These are phyloP conservation scores for Tridacna gigas DNA, from an alignment of 2,888 invertebrate genomes.

Conservation along the genomic window DNA sequence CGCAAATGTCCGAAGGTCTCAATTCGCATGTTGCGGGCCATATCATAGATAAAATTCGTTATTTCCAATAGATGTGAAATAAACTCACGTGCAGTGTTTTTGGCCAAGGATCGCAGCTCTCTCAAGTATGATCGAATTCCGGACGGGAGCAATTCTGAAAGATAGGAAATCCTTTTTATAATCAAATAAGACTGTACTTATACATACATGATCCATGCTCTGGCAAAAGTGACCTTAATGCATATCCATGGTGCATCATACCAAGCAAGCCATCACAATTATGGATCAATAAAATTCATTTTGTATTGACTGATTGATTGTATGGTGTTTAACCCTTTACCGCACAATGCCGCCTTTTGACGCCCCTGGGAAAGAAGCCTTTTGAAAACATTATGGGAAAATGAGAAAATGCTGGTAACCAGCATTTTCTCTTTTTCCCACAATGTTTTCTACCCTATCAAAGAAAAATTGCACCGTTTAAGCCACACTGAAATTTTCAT, in stretches of 20 bases:
- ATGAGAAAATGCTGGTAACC: background rate
- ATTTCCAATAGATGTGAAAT: background rate
- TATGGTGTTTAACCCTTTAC: background rate
- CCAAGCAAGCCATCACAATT: too few relatives aligned
- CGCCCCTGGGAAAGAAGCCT: background rate
- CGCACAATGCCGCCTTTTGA: background rate
- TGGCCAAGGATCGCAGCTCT: background rate
- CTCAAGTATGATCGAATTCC: constrained; percentile 13
- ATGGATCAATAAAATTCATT: too few relatives aligned
- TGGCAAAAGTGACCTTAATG: too few relatives aligned
- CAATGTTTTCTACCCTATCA: background rate
- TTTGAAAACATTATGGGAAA: background rate
- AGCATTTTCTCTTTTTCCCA: background rate
- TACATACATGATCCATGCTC: too few relatives aligned
- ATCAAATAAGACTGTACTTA: too few relatives aligned
- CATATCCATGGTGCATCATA: too few relatives aligned
- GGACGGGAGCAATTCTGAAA: background rate
- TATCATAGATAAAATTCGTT: too few relatives aligned
- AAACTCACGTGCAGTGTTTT: background rate
- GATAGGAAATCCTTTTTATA: too few relatives aligned
- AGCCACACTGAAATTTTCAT: background rate
- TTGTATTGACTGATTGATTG: too few relatives aligned
- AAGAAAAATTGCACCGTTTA: background rate
- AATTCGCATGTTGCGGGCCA: too few relatives aligned
- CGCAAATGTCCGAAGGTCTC: too few relatives aligned